Conservation (phyloP, 2,113 vertebrate genomes). For the Marmota monax region DNA sequence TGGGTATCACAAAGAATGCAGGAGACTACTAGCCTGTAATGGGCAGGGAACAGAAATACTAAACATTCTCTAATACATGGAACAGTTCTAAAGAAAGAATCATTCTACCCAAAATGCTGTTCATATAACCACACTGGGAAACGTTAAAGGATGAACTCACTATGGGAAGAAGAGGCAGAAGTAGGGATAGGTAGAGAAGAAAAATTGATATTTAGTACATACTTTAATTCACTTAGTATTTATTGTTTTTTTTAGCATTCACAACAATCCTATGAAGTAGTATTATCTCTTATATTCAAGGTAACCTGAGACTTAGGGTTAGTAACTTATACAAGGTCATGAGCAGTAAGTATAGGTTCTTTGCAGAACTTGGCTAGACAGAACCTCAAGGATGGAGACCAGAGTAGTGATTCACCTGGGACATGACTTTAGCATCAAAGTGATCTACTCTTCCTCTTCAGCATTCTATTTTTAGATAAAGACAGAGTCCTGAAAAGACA, state of each 20-base stretch:
- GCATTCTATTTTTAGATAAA: conserved; percentile 48
- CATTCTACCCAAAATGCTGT: neutral
- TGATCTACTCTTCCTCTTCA: neutral
- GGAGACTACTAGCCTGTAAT: neutral
- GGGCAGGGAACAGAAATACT: neutral
- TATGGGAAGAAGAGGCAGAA: neutral
- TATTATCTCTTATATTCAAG: conserved; percentile 6
- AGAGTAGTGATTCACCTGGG: neutral
- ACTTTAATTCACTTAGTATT: conserved; percentile 8
- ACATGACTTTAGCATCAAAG: conserved; percentile 31
- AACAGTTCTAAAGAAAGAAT: neutral
- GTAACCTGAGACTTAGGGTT: neutral
- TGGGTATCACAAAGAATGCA: neutral
- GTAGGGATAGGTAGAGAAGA: neutral
- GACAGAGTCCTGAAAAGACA: conserved; percentile 19
- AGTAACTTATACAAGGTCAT: conserved; percentile 37
- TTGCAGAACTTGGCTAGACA: neutral
- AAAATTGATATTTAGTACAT: conserved; percentile 5
- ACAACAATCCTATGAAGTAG: neutral
- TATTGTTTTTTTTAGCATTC: conserved; percentile 10
- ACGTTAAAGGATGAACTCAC: neutral
- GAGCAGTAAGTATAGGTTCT: neutral
- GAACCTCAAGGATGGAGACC: conserved; percentile 25
- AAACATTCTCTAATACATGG: neutral
- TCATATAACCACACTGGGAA: neutral